phyloP scores from a whole-genome alignment of 2,113 vertebrate genomes.

The Sturnira hondurensis region DNA sequence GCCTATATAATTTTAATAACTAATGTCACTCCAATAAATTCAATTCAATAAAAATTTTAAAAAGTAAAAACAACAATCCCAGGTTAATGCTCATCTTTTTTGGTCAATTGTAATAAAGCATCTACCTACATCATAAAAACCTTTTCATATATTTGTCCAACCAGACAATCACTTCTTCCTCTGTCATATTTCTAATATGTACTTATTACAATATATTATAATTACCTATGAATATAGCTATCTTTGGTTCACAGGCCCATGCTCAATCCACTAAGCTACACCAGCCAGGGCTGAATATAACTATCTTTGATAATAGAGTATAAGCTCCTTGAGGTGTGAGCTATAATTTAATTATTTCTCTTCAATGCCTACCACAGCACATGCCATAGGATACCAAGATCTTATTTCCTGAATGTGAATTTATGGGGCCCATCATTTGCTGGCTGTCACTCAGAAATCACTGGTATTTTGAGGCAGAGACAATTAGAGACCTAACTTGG shows the following conservation, averaged over 20 bases:
- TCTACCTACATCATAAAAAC: neutral
- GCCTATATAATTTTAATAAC: neutral
- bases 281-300: too few species aligned
- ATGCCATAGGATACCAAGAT: neutral
- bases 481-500: neutral
- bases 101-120: neutral
- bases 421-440: neutral
- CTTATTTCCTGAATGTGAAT: neutral
- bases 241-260: too few species aligned
- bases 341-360: neutral
- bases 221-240: neutral
- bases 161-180: neutral
- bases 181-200: neutral
- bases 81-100: constrained; percentile 11
- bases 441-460: neutral
- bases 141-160: neutral
- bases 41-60: neutral
- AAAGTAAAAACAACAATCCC: neutral
- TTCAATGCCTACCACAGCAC: neutral
- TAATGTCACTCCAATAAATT: neutral
- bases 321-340: neutral
- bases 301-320: neutral
- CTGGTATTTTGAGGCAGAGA: neutral
- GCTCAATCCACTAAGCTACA: too few species aligned
- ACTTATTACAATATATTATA: neutral